Evolutionary conservation across 30 jellyfish, hydroid and myxozoan species (phyloP).

Genomic region (Aurelia aurita): DNA sequence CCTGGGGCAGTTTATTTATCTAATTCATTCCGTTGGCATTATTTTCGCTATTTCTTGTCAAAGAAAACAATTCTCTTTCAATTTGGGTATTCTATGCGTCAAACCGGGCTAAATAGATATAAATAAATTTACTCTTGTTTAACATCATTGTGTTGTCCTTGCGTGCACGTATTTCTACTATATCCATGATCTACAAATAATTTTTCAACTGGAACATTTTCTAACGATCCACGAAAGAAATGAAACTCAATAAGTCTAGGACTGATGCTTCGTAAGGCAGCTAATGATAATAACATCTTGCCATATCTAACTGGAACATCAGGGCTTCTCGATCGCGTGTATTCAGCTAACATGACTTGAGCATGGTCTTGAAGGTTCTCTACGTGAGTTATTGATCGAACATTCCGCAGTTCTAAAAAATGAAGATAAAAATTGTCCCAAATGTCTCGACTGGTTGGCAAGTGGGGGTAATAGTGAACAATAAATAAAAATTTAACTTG

Average conservation of each 20-base stretch:
- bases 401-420: constrained; percentile 65
- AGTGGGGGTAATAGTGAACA: no score
- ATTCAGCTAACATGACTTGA: constrained; percentile 80
- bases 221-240: constrained; percentile 75
- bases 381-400: constrained; percentile 57
- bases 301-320: constrained; percentile 75
- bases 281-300: constrained; percentile 67
- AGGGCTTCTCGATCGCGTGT: constrained; percentile 56
- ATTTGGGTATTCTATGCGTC: no score
- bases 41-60: no score
- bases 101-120: no score
- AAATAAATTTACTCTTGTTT: constrained; percentile 17
- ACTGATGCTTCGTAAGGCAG: constrained; percentile 56
- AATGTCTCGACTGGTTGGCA: no score
- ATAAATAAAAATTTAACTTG: no score
- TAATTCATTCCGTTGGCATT: no score
- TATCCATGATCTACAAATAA: constrained; percentile 55
- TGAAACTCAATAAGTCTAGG: constrained; percentile 64
- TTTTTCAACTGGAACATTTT: constrained; percentile 61
- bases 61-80: no score
- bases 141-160: constrained; percentile 22
- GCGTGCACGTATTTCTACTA: constrained; percentile 28
- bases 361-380: constrained; percentile 87
- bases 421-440: no score
- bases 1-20: no score